phyloP scores from a whole-genome alignment of 35 echinoderm and acorn worm genomes.

The Ophioderma brevispina region DNA sequence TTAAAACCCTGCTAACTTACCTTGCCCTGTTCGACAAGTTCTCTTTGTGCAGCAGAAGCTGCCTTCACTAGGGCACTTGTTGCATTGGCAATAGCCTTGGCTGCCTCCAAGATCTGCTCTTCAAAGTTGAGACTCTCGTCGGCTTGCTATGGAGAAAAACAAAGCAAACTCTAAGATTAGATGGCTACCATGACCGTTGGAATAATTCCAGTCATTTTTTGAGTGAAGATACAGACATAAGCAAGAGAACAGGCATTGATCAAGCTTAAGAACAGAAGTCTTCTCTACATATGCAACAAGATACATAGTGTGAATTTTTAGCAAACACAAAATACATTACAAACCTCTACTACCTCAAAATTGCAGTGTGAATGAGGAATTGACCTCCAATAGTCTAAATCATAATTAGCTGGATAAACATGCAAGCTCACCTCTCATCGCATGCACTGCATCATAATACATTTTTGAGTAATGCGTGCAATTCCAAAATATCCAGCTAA shows the following conservation, averaged over 20 bases:
- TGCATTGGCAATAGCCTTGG: conserved; percentile 93
- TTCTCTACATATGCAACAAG: neutral
- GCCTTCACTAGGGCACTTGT: conserved; percentile 96
- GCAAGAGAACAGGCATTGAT: neutral
- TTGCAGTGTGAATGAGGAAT: neutral
- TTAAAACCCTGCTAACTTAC: too few relatives aligned
- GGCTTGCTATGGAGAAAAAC: conserved; percentile 60
- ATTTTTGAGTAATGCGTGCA: neutral
- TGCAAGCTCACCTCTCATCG: neutral
- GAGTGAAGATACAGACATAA: neutral
- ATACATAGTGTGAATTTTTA: neutral
- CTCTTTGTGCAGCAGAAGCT: conserved; percentile 87
- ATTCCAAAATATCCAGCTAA: too few relatives aligned
- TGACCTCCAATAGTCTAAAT: neutral
- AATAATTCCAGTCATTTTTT: neutral
- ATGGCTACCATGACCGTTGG: neutral
- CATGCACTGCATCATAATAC: neutral
- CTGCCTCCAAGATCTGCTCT: conserved; percentile 96
- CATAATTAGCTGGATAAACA: neutral
- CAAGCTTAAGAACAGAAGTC: too few relatives aligned
- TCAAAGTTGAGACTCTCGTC: conserved; percentile 98
- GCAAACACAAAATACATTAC: neutral
- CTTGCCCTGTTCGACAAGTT: conserved; percentile 91
- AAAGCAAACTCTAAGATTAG: conserved; percentile 11
- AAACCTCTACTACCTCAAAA: neutral